A percentile compares a stretch with the other conserved stretches of the same genome.
Evolutionary conservation across 2,797 vertebrate genomes (phyloP).

Genomic region (Fundulus diaphanus): DNA sequence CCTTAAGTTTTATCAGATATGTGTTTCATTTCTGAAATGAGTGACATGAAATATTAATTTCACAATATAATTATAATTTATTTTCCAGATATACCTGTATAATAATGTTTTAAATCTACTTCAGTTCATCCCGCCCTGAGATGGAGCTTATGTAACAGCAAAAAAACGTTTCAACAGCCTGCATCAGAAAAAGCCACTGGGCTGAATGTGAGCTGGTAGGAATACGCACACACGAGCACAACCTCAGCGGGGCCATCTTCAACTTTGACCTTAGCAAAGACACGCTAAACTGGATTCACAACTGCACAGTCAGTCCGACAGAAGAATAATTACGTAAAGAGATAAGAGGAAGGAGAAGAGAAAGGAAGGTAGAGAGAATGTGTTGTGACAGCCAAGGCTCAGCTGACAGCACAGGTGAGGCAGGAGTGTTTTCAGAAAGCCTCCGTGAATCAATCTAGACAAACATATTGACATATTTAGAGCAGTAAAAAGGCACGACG

Average conservation of each 20-base stretch:
- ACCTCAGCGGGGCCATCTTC: slow-evolving; percentile 30
- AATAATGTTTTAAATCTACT: slow-evolving; percentile 38
- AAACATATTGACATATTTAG: slow-evolving; percentile 6
- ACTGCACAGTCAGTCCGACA: slow-evolving; percentile 20
- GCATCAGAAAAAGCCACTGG: slow-evolving; percentile 45
- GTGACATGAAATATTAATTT: no score
- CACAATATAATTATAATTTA: no score
- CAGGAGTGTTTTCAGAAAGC: slow-evolving; percentile 25
- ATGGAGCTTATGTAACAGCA: slow-evolving; percentile 56
- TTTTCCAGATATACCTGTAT: no score
- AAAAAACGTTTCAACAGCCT: slow-evolving; percentile 32
- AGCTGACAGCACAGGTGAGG: slow-evolving; percentile 29
- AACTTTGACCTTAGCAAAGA: slow-evolving; percentile 56
- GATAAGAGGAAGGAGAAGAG: neutral
- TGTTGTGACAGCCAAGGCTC: slow-evolving; percentile 28
- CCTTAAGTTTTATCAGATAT: no score
- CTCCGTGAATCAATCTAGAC: slow-evolving; percentile 2
- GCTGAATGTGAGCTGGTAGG: slow-evolving; percentile 38
- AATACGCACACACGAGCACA: slow-evolving; percentile 18
- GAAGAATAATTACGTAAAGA: slow-evolving; percentile 30
- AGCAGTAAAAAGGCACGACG: neutral
- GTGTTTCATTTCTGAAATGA: no score
- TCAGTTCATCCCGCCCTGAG: slow-evolving; percentile 48
- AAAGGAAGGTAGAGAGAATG: slow-evolving; percentile 12
- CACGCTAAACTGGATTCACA: slow-evolving; percentile 11